Percentiles rank a stretch among this genome's conserved stretches.
phyloP scores from a whole-genome alignment of 2,888 invertebrate species.

The Drosophila paranaensis region DNA sequence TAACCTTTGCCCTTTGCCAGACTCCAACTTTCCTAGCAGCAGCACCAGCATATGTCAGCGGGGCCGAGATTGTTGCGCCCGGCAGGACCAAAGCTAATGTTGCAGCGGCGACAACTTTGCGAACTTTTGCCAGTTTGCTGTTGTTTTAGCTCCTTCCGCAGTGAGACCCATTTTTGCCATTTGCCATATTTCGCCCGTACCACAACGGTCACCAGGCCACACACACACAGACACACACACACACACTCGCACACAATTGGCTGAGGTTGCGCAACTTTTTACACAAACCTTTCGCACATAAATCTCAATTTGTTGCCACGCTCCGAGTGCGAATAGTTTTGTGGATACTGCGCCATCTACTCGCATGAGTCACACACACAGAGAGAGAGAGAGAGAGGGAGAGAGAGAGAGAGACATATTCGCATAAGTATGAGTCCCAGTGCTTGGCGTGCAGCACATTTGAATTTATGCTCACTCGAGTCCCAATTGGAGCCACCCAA shows the following conservation, averaged over 20 bases:
- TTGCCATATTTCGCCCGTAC: slow-evolving; percentile 64
- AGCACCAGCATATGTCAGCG: slow-evolving; percentile 38
- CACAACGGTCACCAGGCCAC: slow-evolving; percentile 62
- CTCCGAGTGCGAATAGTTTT: slow-evolving; percentile 73
- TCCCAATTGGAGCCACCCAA: slow-evolving; percentile 74
- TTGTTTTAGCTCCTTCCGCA: slow-evolving; percentile 39
- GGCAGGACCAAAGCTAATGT: slow-evolving; percentile 48
- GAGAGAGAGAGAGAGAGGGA: background rate
- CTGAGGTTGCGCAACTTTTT: slow-evolving; percentile 67
- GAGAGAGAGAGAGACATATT: background rate
- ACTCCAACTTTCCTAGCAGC: slow-evolving; percentile 35
- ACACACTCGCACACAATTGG: slow-evolving; percentile 53
- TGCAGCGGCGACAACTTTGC: slow-evolving; percentile 56
- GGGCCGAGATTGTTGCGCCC: slow-evolving; percentile 49
- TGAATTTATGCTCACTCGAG: slow-evolving; percentile 76
- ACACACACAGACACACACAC: slow-evolving; percentile 32
- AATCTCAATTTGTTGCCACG: slow-evolving; percentile 77
- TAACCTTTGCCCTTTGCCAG: slow-evolving; percentile 40
- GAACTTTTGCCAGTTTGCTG: slow-evolving; percentile 44
- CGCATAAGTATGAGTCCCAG: slow-evolving; percentile 50
- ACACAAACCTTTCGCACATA: slow-evolving; percentile 71
- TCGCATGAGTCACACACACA: slow-evolving; percentile 44
- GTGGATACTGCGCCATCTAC: slow-evolving; percentile 39
- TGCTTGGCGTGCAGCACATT: slow-evolving; percentile 53
- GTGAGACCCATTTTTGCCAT: slow-evolving; percentile 39